Percentiles rank a stretch among this genome's conserved stretches.
These are phyloP conservation scores for Phylloscopus trochiloides DNA, from an alignment of 2,113 vertebrate species.

Conservation along the genomic window DNA sequence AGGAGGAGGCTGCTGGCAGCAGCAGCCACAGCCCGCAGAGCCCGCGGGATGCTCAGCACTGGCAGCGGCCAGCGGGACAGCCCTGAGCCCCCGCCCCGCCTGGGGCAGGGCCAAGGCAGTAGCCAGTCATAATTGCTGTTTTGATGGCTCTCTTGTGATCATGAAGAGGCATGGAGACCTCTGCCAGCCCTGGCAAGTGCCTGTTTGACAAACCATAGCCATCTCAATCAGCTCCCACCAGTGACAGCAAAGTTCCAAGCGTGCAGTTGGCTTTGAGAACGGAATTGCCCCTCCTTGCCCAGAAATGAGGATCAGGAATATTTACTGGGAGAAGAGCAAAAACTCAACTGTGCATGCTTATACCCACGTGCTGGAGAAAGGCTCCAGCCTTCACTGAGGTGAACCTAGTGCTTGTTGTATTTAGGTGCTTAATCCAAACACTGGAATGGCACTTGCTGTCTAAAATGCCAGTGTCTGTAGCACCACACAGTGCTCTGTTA, in stretches of 20 bases:
- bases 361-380: background rate
- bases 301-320: background rate
- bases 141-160: background rate
- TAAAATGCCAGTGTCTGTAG: background rate
- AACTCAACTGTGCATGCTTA: fast-evolving
- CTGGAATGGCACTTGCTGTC: background rate
- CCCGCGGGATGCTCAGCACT: fast-evolving
- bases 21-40: background rate
- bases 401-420: background rate
- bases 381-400: background rate
- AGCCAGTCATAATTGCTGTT: background rate
- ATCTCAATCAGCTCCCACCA: background rate
- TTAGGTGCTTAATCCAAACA: background rate
- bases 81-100: fast-evolving
- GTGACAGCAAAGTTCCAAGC: background rate
- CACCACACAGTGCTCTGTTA: background rate
- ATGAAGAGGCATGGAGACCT: background rate
- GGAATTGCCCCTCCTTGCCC: background rate
- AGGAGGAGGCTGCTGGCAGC: background rate
- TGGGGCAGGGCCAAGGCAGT: background rate
- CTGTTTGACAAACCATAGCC: background rate
- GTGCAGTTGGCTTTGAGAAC: background rate
- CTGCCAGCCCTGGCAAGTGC: constrained; percentile 14
- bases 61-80: background rate
- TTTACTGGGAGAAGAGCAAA: background rate